Conservation (phyloP, 2,113 vertebrate genomes). For the Lasiurus cinereus region DNA sequence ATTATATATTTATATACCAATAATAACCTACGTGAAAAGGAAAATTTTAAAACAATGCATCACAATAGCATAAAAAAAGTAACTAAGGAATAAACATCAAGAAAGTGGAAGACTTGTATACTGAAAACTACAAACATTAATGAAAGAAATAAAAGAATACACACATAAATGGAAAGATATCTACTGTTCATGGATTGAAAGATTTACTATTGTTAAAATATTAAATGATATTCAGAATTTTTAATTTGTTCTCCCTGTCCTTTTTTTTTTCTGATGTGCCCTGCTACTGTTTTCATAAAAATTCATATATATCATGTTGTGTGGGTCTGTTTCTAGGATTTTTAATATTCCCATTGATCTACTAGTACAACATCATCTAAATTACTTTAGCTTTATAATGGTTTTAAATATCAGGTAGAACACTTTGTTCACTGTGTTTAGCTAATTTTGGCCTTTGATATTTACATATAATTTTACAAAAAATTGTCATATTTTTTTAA, state of each 20-base stretch:
- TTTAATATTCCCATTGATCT: neutral
- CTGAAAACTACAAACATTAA: neutral
- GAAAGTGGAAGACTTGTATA: neutral
- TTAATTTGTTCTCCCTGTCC: neutral
- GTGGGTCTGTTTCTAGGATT: neutral
- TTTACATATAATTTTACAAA: neutral
- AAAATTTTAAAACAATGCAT: neutral
- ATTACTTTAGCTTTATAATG: neutral
- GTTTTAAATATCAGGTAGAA: conserved; percentile 5
- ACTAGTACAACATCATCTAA: neutral
- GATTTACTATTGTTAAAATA: neutral
- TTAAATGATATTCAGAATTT: neutral
- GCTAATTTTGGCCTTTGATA: neutral
- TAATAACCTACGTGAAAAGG: neutral
- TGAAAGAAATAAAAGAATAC: neutral
- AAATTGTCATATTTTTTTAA: neutral
- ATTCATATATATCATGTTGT: neutral
- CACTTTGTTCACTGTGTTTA: neutral
- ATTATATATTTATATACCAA: neutral
- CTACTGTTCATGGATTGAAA: neutral
- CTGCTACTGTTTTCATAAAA: neutral
- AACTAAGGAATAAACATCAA: neutral
- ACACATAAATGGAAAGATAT: neutral
- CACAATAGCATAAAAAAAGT: neutral
- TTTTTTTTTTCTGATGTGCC: neutral